Evolutionary conservation across 2,113 vertebrate genomes (phyloP), one percentile per base, ranked within the genome.

Genomic region (Burhinus oedicnemus): DNA sequence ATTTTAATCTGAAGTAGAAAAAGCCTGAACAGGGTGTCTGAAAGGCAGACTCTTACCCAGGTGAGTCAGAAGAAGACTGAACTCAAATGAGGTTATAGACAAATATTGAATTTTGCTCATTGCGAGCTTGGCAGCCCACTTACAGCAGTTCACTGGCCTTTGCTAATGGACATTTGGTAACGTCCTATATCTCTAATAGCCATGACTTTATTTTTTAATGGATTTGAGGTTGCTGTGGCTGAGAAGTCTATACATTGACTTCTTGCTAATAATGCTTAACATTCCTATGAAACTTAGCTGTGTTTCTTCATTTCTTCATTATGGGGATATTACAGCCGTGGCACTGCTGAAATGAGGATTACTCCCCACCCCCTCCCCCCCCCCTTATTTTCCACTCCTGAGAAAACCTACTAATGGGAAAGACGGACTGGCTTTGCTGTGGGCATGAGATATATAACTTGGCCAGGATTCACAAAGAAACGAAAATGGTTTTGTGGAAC

Each of bases 201-300:
- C 62, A 64, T 22, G 40, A 83, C 65, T 83, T 91, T 82, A 26
- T 64, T 72, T 87, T 90, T 85, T 84, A 86, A 84, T 88, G 61
- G 64, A 74, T 90, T 82, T 86, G 93, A 93, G 79, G 87, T 90
- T 93, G 42, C 52, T 74, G 60, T 70, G 57, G 36, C 85, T 83
- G 62, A 55, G 51, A 64, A 95, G 83, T 84, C 74, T 55, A 52
- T 65, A 42, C 87, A 38, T 64, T 87, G 87, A 76, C 76, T 95
- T 79, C 68, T 92, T 89, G 70, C 74, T 94, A 55, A 76, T 77
- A 83, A 45, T 55, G 45, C 70, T 87, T 87, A 89, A 79, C 25
- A 51, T 84, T 86, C 83, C 71, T 68, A 11, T 91, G 87, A 84
- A 85, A 54, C 36, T 62, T 60, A 27, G 32, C 44, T 42, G 29